Base-by-base conservation (phyloP, 2,797 vertebrate species). In the Pipistrellus pipistrellus region DNA sequence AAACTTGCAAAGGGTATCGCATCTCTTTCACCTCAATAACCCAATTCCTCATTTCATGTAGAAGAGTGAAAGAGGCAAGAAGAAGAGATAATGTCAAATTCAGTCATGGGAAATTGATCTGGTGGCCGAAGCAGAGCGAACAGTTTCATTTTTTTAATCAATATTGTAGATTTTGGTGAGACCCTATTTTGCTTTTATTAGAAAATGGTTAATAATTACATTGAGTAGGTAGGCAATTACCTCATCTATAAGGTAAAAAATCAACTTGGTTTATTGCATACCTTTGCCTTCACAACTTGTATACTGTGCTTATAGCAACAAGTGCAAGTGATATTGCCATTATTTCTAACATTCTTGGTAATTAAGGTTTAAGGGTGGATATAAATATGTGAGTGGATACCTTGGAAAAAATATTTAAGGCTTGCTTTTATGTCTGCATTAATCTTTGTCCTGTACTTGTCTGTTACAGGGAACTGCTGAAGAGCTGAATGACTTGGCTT, bases 371-470 rank as follows among this genome's bases (percentile, higher is more conserved):
- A 96, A 88, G 55, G 76, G 81, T 53, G 71, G 44, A 93, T 86
- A 89, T 97, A 98, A 97, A 96, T 72, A 76, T 95, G 89, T 89
- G 93, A 97, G 93, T 94, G 89, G 91, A 46, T 85, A 92, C 71
- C 75, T 91, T 82, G 87, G 95, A 32, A 48, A 12, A 32, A 97
- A 87, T 9, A 48, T 95, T 95, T 95, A 96, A 87, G 76, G 84
- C 95, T 85, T 93, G 57, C 21, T 97, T 97, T 98, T 97, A 95
- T 95, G 96, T 95, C 84, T 38, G 66, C 35, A 93, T 62, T 96
- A 94, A 97, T 96, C 73, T 89, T 89, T 90, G 57, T 62, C 85
- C 71, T 81, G 44, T 91, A 90, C 57, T 97, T 91, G 90, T 96
- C 59, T 97, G 95, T 97, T 64, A 62, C 13, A 35, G 21, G 91